Percentiles rank a stretch among this genome's conserved stretches.
Evolutionary conservation across 2,888 invertebrate species (phyloP).

Genomic region (Spialia ferax): DNA sequence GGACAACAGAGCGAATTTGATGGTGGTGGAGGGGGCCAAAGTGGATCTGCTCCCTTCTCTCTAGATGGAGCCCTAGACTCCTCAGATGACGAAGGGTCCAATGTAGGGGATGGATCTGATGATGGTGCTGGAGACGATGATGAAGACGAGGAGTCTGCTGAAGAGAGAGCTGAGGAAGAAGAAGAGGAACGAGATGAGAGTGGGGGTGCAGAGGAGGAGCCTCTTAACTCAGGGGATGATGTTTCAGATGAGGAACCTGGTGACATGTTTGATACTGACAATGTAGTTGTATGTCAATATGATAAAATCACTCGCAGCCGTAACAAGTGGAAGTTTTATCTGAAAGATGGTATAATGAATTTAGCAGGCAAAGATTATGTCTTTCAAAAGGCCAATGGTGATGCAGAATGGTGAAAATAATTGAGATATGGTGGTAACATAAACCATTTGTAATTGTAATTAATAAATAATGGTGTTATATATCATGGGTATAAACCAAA

Average conservation of each 20-base stretch:
- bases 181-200: constrained; percentile 91
- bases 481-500: constrained; percentile 56
- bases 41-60: constrained; percentile 75
- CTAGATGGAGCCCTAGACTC: constrained; percentile 90
- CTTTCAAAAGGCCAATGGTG: constrained; percentile 99
- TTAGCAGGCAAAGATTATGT: constrained; percentile 99
- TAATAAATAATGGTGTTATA: constrained; percentile 66
- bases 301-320: constrained; percentile 99
- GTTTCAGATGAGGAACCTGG: constrained; percentile 98
- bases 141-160: constrained; percentile 93
- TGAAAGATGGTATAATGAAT: constrained; percentile 99
- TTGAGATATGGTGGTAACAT: constrained; percentile 44
- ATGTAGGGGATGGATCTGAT: constrained; percentile 85
- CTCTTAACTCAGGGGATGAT: constrained; percentile 98
- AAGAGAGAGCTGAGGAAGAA: constrained; percentile 88
- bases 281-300: constrained; percentile 99
- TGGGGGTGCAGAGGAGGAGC: constrained; percentile 92
- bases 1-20: constrained; percentile 81
- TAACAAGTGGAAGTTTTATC: constrained; percentile 99
- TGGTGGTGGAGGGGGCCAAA: constrained; percentile 79
- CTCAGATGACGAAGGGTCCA: constrained; percentile 92
- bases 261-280: constrained; percentile 99
- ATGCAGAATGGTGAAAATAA: constrained; percentile 97
- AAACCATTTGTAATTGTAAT: constrained; percentile 63
- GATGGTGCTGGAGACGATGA: constrained; percentile 91